These are phyloP conservation scores for Nephrotoma flavescens DNA, from an alignment of 2,888 invertebrate species.

Conservation along the genomic window DNA sequence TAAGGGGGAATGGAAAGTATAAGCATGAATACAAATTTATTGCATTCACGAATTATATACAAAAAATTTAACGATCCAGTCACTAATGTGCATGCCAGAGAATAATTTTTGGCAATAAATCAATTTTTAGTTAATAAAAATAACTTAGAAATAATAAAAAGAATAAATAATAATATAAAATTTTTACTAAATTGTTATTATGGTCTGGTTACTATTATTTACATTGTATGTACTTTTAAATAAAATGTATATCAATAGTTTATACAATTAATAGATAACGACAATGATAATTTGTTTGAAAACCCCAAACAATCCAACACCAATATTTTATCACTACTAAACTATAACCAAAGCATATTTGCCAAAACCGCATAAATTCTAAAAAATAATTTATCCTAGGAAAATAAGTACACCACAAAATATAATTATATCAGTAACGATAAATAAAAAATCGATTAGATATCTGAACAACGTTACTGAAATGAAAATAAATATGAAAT, in stretches of 20 bases:
- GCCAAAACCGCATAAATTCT: not conserved
- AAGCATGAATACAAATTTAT: no score
- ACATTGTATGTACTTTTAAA: not conserved
- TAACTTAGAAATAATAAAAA: not conserved
- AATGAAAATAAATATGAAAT: not conserved
- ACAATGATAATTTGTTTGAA: not conserved
- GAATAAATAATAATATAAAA: not conserved
- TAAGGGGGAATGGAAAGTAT: no score
- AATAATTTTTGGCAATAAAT: not conserved
- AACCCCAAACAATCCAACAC: not conserved
- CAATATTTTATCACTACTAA: not conserved
- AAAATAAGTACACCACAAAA: not conserved
- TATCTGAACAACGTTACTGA: not conserved
- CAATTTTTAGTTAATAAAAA: not conserved
- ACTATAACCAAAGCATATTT: not conserved
- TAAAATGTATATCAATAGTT: not conserved
- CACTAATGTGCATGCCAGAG: not conserved
- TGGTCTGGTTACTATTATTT: not conserved
- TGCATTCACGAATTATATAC: no score
- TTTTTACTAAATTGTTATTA: not conserved
- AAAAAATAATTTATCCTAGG: not conserved
- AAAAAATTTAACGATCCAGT: not conserved
- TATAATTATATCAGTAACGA: not conserved
- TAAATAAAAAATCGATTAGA: not conserved
- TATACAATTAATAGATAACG: not conserved